phyloP scores from a whole-genome alignment of 2,888 invertebrate genomes.

The Protodeltote pygarga region DNA sequence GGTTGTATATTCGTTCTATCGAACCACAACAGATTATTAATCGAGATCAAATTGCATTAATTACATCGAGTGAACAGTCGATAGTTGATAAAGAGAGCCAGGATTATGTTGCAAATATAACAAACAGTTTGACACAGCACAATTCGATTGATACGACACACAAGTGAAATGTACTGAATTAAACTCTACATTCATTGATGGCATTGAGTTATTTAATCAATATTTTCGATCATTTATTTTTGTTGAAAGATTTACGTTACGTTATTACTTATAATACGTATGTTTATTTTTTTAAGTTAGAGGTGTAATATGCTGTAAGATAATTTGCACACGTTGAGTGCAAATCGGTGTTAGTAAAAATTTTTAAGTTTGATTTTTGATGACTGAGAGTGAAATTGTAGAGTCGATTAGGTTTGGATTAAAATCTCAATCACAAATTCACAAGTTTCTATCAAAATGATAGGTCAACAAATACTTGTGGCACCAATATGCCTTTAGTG shows the following conservation, averaged over 20 bases:
- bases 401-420: too few relatives aligned
- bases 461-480: too few relatives aligned
- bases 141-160: slow-evolving; percentile 42
- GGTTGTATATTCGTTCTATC: slow-evolving; percentile 17
- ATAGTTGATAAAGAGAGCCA: slow-evolving; percentile 41
- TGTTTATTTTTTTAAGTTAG: not conserved
- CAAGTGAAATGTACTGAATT: slow-evolving; percentile 47
- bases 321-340: too few relatives aligned
- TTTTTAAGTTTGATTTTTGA: too few relatives aligned
- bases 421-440: too few relatives aligned
- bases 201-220: slow-evolving; percentile 25
- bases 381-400: too few relatives aligned
- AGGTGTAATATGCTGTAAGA: too few relatives aligned
- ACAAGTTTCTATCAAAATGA: too few relatives aligned
- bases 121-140: slow-evolving; percentile 45
- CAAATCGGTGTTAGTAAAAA: too few relatives aligned
- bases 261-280: too few relatives aligned
- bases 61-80: slow-evolving; percentile 50
- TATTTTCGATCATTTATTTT: slow-evolving; percentile 19
- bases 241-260: too few relatives aligned
- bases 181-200: slow-evolving; percentile 29
- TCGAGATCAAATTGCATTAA: slow-evolving; percentile 51
- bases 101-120: slow-evolving; percentile 43
- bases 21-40: slow-evolving; percentile 42
- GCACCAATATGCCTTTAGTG: too few relatives aligned